Conservation (phyloP, 1,140 invertebrate genomes). For the Pemphigus obesinymphae region DNA sequence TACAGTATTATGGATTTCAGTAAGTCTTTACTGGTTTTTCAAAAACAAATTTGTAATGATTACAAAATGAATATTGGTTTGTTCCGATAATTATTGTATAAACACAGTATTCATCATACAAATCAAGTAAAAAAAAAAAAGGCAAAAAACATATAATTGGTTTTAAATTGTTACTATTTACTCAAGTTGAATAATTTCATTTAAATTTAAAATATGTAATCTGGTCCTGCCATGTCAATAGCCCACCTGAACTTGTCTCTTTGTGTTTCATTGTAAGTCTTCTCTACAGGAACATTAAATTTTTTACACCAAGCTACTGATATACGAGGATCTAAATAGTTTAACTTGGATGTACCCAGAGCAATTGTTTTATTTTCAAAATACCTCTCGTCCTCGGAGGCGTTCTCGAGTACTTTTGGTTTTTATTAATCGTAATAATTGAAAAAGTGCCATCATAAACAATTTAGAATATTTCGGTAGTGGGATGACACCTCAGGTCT, state of each 20-base stretch:
- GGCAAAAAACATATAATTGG: neutral
- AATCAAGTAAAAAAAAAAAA: neutral
- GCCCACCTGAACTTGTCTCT: constrained; percentile 99
- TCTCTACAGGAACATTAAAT: constrained; percentile 91
- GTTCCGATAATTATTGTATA: neutral
- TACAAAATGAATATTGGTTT: neutral
- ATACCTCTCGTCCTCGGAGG: no score
- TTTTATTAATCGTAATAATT: no score
- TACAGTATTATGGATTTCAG: neutral
- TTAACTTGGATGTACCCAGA: constrained; percentile 95
- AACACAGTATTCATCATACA: neutral
- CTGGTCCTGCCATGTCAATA: constrained; percentile 96
- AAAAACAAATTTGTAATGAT: neutral
- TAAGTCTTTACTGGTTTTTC: neutral
- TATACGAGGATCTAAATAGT: constrained; percentile 98
- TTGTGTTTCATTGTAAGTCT: constrained; percentile 99
- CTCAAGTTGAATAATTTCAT: neutral
- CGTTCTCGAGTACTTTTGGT: no score
- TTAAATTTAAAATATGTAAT: constrained; percentile 74
- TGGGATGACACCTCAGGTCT: no score
- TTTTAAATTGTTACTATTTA: neutral
- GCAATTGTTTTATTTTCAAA: constrained; percentile 99
- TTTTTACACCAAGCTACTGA: constrained; percentile 99
- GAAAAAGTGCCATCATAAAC: no score
- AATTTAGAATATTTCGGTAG: no score